Evolutionary conservation across 2,797 vertebrate genomes (phyloP).

Genomic region (Sebastes minor): DNA sequence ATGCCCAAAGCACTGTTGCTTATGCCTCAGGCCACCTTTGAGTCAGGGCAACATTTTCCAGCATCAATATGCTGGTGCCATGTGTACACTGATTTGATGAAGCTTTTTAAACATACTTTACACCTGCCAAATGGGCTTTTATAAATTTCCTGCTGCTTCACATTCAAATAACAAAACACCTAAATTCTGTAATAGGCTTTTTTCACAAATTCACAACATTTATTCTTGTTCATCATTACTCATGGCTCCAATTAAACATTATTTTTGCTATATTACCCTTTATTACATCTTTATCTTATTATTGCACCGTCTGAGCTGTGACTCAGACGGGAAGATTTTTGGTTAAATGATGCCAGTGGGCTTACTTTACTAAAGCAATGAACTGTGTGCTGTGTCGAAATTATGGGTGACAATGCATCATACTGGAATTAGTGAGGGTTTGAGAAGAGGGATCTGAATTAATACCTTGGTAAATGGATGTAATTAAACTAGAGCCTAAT

Average conservation of each 20-base stretch:
- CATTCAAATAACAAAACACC: not conserved
- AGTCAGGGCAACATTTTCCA: not conserved
- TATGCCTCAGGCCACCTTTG: not conserved
- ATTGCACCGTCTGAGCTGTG: not conserved
- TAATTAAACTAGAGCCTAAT: conserved; percentile 76
- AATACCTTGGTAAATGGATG: conserved; percentile 74
- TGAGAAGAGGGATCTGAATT: conserved; percentile 67
- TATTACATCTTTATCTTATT: not conserved
- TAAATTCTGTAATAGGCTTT: not conserved
- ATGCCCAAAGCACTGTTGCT: not conserved
- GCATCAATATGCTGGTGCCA: not conserved
- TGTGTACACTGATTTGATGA: not conserved
- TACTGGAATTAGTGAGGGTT: conserved; percentile 60
- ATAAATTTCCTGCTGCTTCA: not conserved
- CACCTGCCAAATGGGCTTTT: not conserved
- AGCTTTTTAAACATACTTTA: not conserved
- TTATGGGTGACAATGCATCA: conserved; percentile 55
- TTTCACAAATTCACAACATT: not conserved
- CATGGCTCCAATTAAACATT: not conserved
- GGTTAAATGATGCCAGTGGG: not conserved
- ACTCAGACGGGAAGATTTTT: not conserved
- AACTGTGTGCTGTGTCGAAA: conserved; percentile 26
- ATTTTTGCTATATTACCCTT: not conserved
- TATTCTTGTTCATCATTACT: not conserved
- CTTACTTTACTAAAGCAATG: conserved; percentile 12